phyloP scores from a whole-genome alignment of 35 echinoderm and acorn worm genomes.

The Holothuria glaberrima region DNA sequence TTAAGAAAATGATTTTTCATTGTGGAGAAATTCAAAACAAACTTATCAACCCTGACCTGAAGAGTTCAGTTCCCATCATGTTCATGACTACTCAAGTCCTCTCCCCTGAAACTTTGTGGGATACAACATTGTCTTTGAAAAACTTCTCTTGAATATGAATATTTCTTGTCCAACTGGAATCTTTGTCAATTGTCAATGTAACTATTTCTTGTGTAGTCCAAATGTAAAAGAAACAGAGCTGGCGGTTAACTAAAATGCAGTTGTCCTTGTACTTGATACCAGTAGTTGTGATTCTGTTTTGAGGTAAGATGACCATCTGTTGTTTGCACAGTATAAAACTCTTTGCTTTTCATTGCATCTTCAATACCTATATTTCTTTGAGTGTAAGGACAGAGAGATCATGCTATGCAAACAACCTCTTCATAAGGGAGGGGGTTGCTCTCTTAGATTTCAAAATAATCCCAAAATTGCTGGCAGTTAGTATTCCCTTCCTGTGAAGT shows the following conservation, averaged over 20 bases:
- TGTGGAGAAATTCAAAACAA: no score
- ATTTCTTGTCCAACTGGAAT: constrained; percentile 26
- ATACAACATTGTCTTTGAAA: constrained; percentile 26
- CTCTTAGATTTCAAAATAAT: neutral
- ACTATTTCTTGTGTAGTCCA: constrained; percentile 38
- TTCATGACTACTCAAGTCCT: neutral
- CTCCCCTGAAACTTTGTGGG: constrained; percentile 2
- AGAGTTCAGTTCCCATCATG: no score
- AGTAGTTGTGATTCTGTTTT: constrained; percentile 44
- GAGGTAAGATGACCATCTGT: neutral
- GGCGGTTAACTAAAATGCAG: neutral
- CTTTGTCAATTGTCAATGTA: no score
- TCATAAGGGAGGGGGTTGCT: constrained; percentile 30
- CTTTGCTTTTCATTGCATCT: constrained; percentile 9
- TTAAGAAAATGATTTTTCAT: no score
- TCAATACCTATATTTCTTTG: constrained; percentile 21
- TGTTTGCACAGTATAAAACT: constrained; percentile 17
- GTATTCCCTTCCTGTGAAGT: constrained; percentile 3
- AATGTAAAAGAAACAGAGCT: neutral
- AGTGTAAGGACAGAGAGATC: constrained; percentile 48
- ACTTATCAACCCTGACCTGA: no score
- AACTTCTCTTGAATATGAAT: constrained; percentile 33
- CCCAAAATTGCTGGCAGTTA: constrained; percentile 53
- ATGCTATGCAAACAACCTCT: neutral
- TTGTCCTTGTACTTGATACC: constrained; percentile 56